Evolutionary conservation across 2,113 vertebrate genomes (phyloP).

Genomic region (Prunella fulvescens): DNA sequence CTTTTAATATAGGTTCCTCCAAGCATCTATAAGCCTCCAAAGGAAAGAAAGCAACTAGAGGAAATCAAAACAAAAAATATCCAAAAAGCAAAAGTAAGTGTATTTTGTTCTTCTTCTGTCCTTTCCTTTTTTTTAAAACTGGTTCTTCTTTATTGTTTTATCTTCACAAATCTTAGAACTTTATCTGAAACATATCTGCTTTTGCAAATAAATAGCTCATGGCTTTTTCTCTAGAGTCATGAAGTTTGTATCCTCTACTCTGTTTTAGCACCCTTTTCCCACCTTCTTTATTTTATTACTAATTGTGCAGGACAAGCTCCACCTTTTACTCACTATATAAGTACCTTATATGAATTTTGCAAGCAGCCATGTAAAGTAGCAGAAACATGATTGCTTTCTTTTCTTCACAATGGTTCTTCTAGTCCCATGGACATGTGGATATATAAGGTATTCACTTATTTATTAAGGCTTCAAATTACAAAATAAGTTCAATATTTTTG

Average conservation of each 20-base stretch:
- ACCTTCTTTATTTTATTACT: background rate
- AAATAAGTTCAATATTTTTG: background rate
- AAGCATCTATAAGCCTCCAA: constrained; percentile 79
- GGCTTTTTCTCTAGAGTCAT: background rate
- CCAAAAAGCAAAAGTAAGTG: constrained; percentile 76
- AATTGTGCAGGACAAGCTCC: background rate
- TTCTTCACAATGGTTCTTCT: background rate
- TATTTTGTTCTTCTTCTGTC: background rate
- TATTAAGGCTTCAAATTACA: background rate
- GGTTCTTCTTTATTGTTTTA: background rate
- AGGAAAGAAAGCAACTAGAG: constrained; percentile 74
- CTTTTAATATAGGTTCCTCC: constrained; percentile 78
- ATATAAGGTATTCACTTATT: background rate
- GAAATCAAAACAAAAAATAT: constrained; percentile 76
- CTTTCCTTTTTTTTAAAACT: background rate
- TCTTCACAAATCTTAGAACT: background rate
- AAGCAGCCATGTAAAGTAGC: background rate
- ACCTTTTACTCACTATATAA: background rate
- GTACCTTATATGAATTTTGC: background rate
- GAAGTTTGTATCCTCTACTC: background rate
- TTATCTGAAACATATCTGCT: background rate
- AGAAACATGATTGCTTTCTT: background rate
- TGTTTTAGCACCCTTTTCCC: background rate
- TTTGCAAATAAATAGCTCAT: background rate
- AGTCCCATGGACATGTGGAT: background rate